A percentile compares a stretch with the other conserved stretches of the same genome.
These are phyloP conservation scores for Enteromius afrohamiltoni DNA, from an alignment of 2,797 vertebrate species.

Conservation along the genomic window DNA sequence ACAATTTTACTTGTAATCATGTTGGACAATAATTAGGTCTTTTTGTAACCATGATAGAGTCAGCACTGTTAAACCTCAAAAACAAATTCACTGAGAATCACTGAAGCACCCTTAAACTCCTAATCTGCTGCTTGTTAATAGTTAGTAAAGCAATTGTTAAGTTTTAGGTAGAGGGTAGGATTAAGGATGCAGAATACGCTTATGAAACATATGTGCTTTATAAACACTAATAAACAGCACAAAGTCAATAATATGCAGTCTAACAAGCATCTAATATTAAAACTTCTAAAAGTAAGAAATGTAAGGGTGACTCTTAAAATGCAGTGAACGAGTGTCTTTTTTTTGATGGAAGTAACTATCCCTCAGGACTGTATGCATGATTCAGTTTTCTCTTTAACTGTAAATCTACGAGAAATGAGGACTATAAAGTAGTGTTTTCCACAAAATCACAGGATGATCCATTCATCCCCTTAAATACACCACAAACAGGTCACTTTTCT, in stretches of 20 bases:
- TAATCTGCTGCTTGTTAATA: too few species aligned
- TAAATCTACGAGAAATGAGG: not conserved
- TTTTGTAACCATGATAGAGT: not conserved
- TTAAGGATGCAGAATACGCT: too few species aligned
- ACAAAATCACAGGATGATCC: slow-evolving; percentile 5
- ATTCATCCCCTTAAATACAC: not conserved
- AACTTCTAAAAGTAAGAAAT: too few species aligned
- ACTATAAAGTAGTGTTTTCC: slow-evolving; percentile 23
- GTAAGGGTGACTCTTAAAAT: not conserved
- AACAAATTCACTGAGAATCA: not conserved
- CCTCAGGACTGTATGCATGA: not conserved
- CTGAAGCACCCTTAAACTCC: too few species aligned
- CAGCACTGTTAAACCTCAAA: slow-evolving; percentile 45
- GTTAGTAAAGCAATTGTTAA: too few species aligned
- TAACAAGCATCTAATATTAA: too few species aligned
- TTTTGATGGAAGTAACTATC: not conserved
- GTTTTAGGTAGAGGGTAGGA: too few species aligned
- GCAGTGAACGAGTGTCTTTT: not conserved
- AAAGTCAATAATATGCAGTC: too few species aligned
- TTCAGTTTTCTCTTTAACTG: slow-evolving; percentile 21
- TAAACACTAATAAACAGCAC: too few species aligned
- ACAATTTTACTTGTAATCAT: slow-evolving; percentile 27
- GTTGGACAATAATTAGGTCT: not conserved
- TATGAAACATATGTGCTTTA: too few species aligned
- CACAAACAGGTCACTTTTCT: not conserved